Evolutionary conservation across 2,113 vertebrate species (phyloP), one percentile per base, ranked within the genome.

Genomic region (Loxodonta africana): DNA sequence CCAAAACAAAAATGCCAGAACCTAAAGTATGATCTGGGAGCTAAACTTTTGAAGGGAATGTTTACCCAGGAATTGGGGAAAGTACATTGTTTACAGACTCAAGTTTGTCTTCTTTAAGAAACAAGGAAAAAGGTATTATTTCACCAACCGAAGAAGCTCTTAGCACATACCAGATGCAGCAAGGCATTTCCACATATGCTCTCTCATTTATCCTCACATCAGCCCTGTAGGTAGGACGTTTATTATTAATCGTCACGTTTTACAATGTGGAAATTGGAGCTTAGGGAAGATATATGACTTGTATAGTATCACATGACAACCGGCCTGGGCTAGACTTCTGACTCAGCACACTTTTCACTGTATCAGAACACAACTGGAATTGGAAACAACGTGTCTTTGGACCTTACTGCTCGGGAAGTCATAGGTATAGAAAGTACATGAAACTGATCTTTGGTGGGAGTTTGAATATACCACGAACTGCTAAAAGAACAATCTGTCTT

Each of bases 1-100:
- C 96, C 21, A 7, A 88, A 83, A 51, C 65, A 81, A 80, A 96
- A 94, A 88, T 92, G 10, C 25, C 85, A 82, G 90, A 62, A 65
- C 12, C 12, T 71, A 89, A 73, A 37, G 44, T 84, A 8, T 33
- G 71, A 57, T 84, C 88, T 20, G 17, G 21, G 12, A 83, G 65
- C 78, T 91, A 82, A 93, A 53, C 9, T 67, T 91, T 85, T 10
- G 11, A 92, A 97, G 44, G 78, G 46, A 73, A 8, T 65, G 65
- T 80, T 92, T 95, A 37, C 82, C 57, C 77, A 76, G 51, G 18
- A n/a, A 10, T 26, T 85, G 30, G 73, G 63, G 87, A 71, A 83
- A 83, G 80, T 76, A 74, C 21, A 20, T 69, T 93, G 28, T 48
- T 71, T 48, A 57, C 2, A 91, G 81, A 91, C 65, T 60, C 53